Base-by-base conservation (phyloP, 1,140 invertebrate species). In the Monochamus saltuarius region DNA sequence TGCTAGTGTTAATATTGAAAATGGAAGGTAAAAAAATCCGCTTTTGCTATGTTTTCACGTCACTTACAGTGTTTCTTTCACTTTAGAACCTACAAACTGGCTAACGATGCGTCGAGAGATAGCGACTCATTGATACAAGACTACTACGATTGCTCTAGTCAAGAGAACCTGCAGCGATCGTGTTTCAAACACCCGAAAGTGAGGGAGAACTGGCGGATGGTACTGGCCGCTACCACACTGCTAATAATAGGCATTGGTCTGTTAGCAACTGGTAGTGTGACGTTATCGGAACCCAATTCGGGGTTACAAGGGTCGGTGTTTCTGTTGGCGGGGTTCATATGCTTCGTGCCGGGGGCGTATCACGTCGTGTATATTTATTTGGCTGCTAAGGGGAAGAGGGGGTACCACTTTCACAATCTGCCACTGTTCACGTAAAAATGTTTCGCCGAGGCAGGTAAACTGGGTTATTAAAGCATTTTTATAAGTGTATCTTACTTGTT, bases 141-240 rank as follows among this genome's bases (percentile, higher is more conserved):
- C 77, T 78, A 74, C 55, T 87, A 86, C 73, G 82, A 85, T 13
- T 81, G 84, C 71, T 78, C 83, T 35, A 77, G 74, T 53, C 81
- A 81, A 56, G 83, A 85, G 65, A 82, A 84, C 59, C 77, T 81
- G 17, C 81, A 75, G 58, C 75, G 77, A 73, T 85, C 88, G 59
- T 92, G 90, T 81, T 90, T 89, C 81, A 84, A 85, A 42, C 90
- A 92, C 77, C 90, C 90, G 1, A 91, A 91, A 79, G 87, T 92
- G 19, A 77, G 84, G 64, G 89, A 93, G 73, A 92, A 93, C 73
- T 92, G 90, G 90, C 87, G 89, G 73, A 89, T 91, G 65, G 89
- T 93, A 4, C 79, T 89, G 61, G 89, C 88, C 29, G 89, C 90
- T 7, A 85, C 90, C 60, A 83, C 87, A 49, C 78, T 92, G 34